Conservation (phyloP, 2,113 vertebrate species). For the Phalacrocorax carbo region DNA sequence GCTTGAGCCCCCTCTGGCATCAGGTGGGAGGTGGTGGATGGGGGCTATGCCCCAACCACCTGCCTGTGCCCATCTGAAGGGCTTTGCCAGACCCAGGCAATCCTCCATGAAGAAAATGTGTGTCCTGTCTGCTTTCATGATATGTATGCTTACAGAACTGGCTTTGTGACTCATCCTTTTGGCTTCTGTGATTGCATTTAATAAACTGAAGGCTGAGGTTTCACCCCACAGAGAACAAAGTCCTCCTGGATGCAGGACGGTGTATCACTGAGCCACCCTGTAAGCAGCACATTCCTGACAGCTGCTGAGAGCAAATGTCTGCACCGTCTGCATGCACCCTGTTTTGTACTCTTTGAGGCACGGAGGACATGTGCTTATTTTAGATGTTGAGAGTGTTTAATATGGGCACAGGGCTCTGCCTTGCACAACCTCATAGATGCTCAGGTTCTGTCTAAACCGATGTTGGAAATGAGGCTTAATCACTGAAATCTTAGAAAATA, state of each 20-base stretch:
- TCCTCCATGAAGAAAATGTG: background rate
- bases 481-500: background rate
- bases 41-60: accelerated
- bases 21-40: background rate
- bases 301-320: background rate
- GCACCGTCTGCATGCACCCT: accelerated
- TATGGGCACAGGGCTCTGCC: background rate
- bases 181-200: background rate
- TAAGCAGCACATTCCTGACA: background rate
- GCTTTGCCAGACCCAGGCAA: background rate
- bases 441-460: background rate
- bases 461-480: background rate
- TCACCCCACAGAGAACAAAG: slow-evolving; percentile 42
- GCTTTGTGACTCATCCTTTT: slow-evolving; percentile 6
- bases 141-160: background rate
- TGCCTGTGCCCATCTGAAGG: background rate
- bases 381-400: background rate
- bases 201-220: slow-evolving; percentile 23
- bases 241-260: background rate
- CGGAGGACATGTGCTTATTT: background rate
- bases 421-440: accelerated
- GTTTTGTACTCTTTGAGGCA: accelerated
- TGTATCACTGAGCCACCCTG: accelerated
- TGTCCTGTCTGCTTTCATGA: background rate
- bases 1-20: background rate